A percentile compares a stretch with the other conserved stretches of the same genome.
These are phyloP conservation scores for human DNA, from an alignment of 2,113 vertebrate species.

Conservation along the genomic window GRCh38 chrY:6073501-6074000, in stretches of 20 bases:
- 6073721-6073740: not conserved
- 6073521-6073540: not conserved
- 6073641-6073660: not conserved
- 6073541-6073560: not conserved
- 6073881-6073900: not conserved
- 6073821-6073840: not conserved
- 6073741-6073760: not conserved
- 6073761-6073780: not conserved
- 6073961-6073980: not conserved
- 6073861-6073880: not conserved
- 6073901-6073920: not conserved
- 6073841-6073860: not conserved
- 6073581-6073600: not conserved
- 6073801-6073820: not conserved
- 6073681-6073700: not conserved
- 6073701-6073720: not conserved
- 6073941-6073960: not conserved
- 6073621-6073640: not conserved
- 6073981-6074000: not conserved
- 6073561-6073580: not conserved
- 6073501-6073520: not conserved
- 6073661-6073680: not conserved
- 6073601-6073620: not conserved
- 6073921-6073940: not conserved
- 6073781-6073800: not conserved